Evolutionary conservation across 1,140 invertebrate species (phyloP).

Genomic region (Drosophila ananassae): DNA sequence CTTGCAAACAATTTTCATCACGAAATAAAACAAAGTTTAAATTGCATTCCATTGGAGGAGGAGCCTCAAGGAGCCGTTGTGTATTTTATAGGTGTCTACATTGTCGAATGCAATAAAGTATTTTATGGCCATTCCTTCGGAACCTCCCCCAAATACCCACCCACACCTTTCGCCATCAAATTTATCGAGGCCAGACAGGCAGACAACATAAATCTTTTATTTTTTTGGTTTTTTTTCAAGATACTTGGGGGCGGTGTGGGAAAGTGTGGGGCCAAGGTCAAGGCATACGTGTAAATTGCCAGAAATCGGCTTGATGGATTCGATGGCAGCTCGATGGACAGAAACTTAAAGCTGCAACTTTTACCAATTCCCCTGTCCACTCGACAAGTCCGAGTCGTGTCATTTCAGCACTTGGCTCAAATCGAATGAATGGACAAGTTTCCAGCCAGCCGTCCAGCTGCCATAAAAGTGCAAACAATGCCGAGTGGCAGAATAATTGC

Average conservation of each 20-base stretch:
- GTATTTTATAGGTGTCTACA: slow-evolving; percentile 44
- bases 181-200: slow-evolving; percentile 65
- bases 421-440: slow-evolving; percentile 9
- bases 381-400: not conserved
- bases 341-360: slow-evolving; percentile 51
- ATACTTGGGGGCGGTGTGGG: slow-evolving; percentile 8
- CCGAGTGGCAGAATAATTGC: slow-evolving; percentile 53
- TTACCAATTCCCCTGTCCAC: slow-evolving; percentile 43
- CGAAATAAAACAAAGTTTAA: slow-evolving; percentile 67
- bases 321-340: slow-evolving; percentile 32
- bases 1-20: slow-evolving; percentile 59
- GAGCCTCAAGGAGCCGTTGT: slow-evolving; percentile 12
- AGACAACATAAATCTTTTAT: slow-evolving; percentile 73
- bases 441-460: slow-evolving; percentile 38
- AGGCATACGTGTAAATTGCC: slow-evolving; percentile 69
- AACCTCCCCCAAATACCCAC: not conserved
- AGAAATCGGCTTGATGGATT: slow-evolving; percentile 54
- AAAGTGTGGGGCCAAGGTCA: slow-evolving; percentile 63
- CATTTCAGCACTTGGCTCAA: slow-evolving; percentile 18
- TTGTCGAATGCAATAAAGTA: slow-evolving; percentile 57
- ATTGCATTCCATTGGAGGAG: slow-evolving; percentile 52
- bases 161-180: slow-evolving; percentile 60
- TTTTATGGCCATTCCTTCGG: slow-evolving; percentile 48
- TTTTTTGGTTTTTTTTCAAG: slow-evolving; percentile 20
- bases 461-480: slow-evolving; percentile 68